A percentile compares a stretch with the other conserved stretches of the same genome.
Conservation (phyloP, 2,797 vertebrate species). For the Geotrypetes seraphini region DNA sequence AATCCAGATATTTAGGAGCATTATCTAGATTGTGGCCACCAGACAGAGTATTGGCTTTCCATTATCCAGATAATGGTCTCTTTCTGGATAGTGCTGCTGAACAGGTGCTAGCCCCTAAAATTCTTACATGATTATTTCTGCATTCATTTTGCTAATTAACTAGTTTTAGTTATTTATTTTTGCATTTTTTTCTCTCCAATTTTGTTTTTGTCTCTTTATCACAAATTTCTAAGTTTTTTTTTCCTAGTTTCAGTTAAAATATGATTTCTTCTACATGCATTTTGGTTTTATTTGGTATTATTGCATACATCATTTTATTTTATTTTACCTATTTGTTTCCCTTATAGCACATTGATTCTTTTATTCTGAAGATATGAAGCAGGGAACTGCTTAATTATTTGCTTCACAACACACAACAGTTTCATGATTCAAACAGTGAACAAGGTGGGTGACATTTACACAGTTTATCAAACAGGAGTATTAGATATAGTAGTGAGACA, state of each 20-base stretch:
- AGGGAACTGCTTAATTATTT: conserved; percentile 42
- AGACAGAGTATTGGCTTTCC: too few relatives aligned
- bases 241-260: conserved; percentile 10
- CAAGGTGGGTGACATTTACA: conserved; percentile 60
- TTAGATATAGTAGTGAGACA: conserved; percentile 8
- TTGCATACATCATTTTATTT: conserved; percentile 51
- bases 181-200: conserved; percentile 25
- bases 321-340: conserved; percentile 57
- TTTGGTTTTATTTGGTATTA: conserved; percentile 27
- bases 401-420: conserved; percentile 47
- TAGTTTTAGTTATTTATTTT: conserved; percentile 14
- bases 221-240: conserved; percentile 12
- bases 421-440: conserved; percentile 47
- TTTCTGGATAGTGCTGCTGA: too few relatives aligned
- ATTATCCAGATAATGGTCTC: too few relatives aligned
- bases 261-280: conserved; percentile 22
- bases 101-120: too few relatives aligned
- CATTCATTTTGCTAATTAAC: not conserved
- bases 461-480: conserved; percentile 29
- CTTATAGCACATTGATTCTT: conserved; percentile 59
- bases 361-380: conserved; percentile 51
- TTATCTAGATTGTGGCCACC: too few relatives aligned
- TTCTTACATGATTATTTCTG: too few relatives aligned
- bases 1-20: too few relatives aligned
- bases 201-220: conserved; percentile 20